Percentiles rank a stretch among this genome's conserved stretches.
Conservation (phyloP, 35 echinoderm and acorn worm species). For the Patiria miniata region DNA sequence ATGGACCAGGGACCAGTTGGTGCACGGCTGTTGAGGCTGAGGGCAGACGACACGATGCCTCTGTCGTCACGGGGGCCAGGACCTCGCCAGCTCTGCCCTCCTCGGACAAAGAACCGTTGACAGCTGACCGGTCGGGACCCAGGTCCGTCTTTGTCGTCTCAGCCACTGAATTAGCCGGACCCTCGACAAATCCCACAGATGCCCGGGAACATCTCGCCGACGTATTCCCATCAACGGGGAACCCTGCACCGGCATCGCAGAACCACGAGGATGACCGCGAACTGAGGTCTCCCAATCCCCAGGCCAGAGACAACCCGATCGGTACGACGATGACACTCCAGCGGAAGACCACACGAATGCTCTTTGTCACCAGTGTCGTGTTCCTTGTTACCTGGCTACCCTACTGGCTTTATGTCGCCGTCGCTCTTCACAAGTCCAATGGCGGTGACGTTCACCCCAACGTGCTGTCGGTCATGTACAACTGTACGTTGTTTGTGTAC, state of each 20-base stretch:
- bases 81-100: background rate
- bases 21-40: background rate
- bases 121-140: background rate
- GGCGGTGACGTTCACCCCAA: background rate
- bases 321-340: background rate
- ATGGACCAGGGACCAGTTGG: background rate
- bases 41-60: background rate
- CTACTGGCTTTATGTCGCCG: background rate
- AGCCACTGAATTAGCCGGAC: background rate
- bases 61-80: background rate
- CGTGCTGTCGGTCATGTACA: background rate
- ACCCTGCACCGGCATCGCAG: too few relatives aligned
- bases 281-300: background rate
- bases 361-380: conserved; percentile 22
- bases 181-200: background rate
- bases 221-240: too few relatives aligned
- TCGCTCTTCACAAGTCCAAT: background rate
- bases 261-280: background rate
- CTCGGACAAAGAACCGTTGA: background rate
- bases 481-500: background rate
- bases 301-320: background rate
- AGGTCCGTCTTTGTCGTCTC: background rate
- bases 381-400: conserved; percentile 36
- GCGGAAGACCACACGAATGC: conserved; percentile 19
- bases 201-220: too few relatives aligned